A percentile compares a stretch with the other conserved stretches of the same genome.
phyloP scores from a whole-genome alignment of 2,797 vertebrate species.

The Sciaenops ocellatus region DNA sequence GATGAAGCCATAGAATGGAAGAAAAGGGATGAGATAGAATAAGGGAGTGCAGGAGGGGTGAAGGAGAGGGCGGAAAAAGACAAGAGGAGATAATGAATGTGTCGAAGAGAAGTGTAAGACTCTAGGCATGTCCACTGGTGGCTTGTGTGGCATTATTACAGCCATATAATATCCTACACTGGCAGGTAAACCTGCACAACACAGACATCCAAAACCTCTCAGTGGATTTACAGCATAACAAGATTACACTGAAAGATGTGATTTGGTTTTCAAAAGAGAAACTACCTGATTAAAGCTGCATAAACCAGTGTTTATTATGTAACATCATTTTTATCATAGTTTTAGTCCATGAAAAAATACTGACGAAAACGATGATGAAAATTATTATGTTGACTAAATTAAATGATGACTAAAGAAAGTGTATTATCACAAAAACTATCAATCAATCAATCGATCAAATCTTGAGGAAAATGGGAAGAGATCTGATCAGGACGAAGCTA shows the following conservation, averaged over 20 bases:
- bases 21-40: constrained; percentile 14
- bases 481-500: no score
- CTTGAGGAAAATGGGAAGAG: no score
- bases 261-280: neutral
- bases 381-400: no score
- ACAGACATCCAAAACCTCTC: neutral
- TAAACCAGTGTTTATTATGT: neutral
- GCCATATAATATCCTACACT: constrained; percentile 23
- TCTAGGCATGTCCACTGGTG: constrained; percentile 5
- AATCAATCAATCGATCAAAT: no score
- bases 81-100: constrained; percentile 40
- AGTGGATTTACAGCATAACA: neutral
- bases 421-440: no score
- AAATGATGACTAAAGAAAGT: no score
- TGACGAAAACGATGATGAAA: no score
- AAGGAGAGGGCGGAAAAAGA: constrained; percentile 27
- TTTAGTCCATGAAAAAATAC: no score
- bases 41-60: constrained; percentile 5
- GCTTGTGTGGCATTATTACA: constrained; percentile 43
- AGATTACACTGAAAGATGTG: no score
- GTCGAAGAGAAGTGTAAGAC: constrained; percentile 11
- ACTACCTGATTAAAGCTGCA: neutral
- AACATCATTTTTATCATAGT: no score
- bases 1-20: constrained; percentile 25
- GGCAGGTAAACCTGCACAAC: constrained; percentile 18